These are phyloP conservation scores for Asarcornis scutulata DNA, from an alignment of 2,113 vertebrate genomes.

Conservation along the genomic window DNA sequence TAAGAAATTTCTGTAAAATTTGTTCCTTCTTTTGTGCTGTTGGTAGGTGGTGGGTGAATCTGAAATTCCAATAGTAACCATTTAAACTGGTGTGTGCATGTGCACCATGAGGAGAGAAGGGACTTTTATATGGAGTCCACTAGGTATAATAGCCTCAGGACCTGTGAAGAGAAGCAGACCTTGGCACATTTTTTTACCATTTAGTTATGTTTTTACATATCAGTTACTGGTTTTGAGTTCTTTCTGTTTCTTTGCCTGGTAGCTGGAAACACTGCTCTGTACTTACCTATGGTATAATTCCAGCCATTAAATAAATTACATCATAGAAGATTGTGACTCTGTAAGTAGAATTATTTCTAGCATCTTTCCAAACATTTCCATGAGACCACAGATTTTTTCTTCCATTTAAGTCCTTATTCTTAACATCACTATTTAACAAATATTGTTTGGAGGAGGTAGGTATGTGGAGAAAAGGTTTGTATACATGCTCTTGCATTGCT, in stretches of 20 bases:
- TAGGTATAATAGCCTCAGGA: background rate
- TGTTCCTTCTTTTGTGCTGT: background rate
- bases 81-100: fast-evolving
- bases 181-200: background rate
- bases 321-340: background rate
- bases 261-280: background rate
- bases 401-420: background rate
- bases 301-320: background rate
- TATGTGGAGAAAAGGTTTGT: background rate
- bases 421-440: background rate
- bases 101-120: background rate
- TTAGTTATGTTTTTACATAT: background rate
- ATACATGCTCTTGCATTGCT: background rate
- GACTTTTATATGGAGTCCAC: background rate
- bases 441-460: background rate
- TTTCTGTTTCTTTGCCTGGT: background rate
- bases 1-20: background rate
- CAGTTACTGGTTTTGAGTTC: background rate
- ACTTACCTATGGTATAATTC: background rate
- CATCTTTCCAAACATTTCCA: background rate
- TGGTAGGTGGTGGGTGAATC: background rate
- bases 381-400: background rate
- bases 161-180: background rate
- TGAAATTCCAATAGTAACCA: background rate
- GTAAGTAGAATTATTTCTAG: background rate